Evolutionary conservation across 2,797 vertebrate species (phyloP).

Genomic region (Syndactyla subalaris): DNA sequence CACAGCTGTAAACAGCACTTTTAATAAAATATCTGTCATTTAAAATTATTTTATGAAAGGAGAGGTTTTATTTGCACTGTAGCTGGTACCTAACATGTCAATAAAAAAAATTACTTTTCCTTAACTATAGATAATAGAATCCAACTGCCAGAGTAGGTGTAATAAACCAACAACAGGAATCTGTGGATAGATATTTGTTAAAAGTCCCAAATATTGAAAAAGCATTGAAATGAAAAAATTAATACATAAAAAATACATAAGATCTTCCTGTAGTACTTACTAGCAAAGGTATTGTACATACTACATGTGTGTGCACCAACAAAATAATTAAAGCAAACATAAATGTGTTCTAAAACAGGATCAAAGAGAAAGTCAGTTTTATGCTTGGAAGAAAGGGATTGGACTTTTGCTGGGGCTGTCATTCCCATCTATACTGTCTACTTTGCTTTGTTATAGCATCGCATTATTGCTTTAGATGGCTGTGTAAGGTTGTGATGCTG

Average conservation of each 20-base stretch:
- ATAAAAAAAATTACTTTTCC: conserved; percentile 14
- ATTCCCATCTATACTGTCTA: conserved; percentile 26
- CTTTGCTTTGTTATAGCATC: conserved; percentile 50
- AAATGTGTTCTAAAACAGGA: neutral
- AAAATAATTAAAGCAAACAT: neutral
- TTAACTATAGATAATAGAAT: conserved; percentile 10
- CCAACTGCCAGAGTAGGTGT: neutral
- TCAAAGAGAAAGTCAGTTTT: conserved; percentile 7
- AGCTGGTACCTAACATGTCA: neutral
- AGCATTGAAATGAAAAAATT: neutral
- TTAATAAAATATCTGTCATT: conserved; percentile 8
- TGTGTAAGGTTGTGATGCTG: conserved; percentile 37
- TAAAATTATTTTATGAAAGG: neutral
- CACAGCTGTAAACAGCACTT: neutral
- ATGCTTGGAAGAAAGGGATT: neutral
- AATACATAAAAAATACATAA: neutral
- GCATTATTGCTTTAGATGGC: conserved; percentile 45
- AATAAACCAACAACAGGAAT: neutral
- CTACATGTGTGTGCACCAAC: neutral
- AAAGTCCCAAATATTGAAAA: neutral
- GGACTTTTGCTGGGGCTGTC: neutral
- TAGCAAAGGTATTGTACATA: neutral
- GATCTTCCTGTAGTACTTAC: neutral
- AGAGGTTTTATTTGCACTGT: neutral
- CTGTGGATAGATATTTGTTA: neutral